Percentiles rank a stretch among this genome's conserved stretches.
Evolutionary conservation across 2,113 vertebrate genomes (phyloP).

Genomic region (Thymallus thymallus): DNA sequence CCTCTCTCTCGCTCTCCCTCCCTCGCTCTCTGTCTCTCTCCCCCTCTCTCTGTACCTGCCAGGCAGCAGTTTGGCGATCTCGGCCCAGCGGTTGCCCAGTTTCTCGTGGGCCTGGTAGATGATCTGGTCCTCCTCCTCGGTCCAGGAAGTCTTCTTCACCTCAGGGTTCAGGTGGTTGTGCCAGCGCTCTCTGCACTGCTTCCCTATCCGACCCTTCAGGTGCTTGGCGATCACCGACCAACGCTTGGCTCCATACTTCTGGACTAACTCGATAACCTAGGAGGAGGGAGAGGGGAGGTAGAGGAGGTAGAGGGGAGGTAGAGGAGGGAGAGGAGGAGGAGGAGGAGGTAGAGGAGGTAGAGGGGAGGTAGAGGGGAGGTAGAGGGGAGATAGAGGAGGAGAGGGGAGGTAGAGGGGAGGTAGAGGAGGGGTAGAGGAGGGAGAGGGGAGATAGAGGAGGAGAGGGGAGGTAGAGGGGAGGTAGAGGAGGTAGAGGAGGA

Average conservation of each 20-base stretch:
- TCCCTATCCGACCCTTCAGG: conserved; percentile 97
- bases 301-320: conserved; percentile 5
- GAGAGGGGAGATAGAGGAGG: too few relatives aligned
- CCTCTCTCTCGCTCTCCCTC: background rate
- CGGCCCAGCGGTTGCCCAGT: conserved; percentile 98
- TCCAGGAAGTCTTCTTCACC: conserved; percentile 99
- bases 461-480: too few relatives aligned
- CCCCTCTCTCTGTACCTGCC: conserved; percentile 80
- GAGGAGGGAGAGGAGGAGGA: too few relatives aligned
- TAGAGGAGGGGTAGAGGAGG: conserved; percentile 15
- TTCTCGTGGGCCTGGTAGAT: conserved; percentile 99
- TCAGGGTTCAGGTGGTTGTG: conserved; percentile 99
- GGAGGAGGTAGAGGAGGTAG: too few relatives aligned
- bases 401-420: conserved; percentile 13
- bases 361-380: too few relatives aligned
- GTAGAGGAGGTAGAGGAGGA: background rate
- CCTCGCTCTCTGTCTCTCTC: background rate
- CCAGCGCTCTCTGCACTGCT: conserved; percentile 98
- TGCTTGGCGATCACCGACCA: conserved; percentile 99
- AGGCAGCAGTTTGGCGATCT: conserved; percentile 97
- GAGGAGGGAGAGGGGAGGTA: conserved; percentile 14
- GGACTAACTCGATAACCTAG: conserved; percentile 97
- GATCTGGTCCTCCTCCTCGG: conserved; percentile 97
- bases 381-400: too few relatives aligned
- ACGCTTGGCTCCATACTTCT: conserved; percentile 98